Base-by-base conservation (phyloP, 2,797 vertebrate species). In the Emydoidea blandingii region DNA sequence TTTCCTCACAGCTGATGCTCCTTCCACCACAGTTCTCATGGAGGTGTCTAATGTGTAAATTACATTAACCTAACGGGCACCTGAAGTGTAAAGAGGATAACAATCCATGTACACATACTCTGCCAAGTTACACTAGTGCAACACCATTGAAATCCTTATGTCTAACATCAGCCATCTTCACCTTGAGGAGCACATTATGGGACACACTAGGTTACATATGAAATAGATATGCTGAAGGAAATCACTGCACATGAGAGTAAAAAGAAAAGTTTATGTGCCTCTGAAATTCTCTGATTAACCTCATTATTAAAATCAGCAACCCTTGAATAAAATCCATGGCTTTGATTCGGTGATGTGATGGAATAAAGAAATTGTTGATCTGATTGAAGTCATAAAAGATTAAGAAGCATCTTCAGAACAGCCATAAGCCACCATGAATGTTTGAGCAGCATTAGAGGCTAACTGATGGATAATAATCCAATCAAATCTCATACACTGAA, bases 331-430 rank as follows among this genome's bases (percentile, higher is more conserved):
- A 94, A 81, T 34, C 65, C 53, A 74, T 0, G 1, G 12, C 59
- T 94, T 95, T 83, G 74, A 94, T 78, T 92, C 80, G 87, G 50
- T 88, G 79, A 93, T 90, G 18, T 81, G 4, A 49, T 72, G 56
- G 16, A 92, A 62, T 12, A 91, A 44, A 72, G 47, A 54, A 14
- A 83, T 85, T 91, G 90, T 91, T 92, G 1, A 19, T 84, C 78
- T 90, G 72, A 87, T 56, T 91, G 23, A 95, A 93, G 44, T 80
- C 76, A 82, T 86, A 81, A 62, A 95, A 93, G 72, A 29, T 74
- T 50, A 91, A 1, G 5, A 80, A 86, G 80, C 19, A 79, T 18
- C 81, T 57, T 81, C 10, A 59, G 68, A 96, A 62, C 4, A 82
- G 57, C 47, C 12, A 80, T 62, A 82, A 94, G 87, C 14, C 12